These are phyloP conservation scores for Phylloscopus trochiloides DNA, from an alignment of 2,113 vertebrate genomes.

Conservation along the genomic window DNA sequence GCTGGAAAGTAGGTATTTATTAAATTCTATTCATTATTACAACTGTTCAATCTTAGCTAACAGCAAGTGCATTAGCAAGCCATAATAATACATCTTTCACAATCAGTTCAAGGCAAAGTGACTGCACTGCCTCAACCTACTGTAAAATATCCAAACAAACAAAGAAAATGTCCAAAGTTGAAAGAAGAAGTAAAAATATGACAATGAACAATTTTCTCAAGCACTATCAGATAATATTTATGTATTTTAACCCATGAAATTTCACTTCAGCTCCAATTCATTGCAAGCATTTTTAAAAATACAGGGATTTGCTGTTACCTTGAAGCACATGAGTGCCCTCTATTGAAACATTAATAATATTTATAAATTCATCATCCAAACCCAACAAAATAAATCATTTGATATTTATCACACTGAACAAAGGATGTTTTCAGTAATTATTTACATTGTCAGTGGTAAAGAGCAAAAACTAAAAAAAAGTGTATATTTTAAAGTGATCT, in stretches of 20 bases:
- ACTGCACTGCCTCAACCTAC: not conserved
- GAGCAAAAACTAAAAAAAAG: not conserved
- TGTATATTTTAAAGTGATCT: not conserved
- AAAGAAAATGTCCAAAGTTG: not conserved
- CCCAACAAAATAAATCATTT: not conserved
- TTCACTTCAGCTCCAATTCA: not conserved
- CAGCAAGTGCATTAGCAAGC: not conserved
- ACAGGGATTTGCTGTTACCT: not conserved
- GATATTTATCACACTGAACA: not conserved
- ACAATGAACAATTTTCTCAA: not conserved
- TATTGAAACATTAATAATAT: not conserved
- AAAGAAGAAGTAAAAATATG: not conserved
- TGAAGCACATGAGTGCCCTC: constrained; percentile 24
- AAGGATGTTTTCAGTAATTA: not conserved
- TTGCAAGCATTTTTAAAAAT: not conserved
- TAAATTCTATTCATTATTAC: not conserved
- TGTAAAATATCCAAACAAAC: not conserved
- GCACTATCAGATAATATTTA: not conserved
- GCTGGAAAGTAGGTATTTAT: constrained; percentile 73
- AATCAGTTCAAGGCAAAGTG: not conserved
- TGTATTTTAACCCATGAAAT: not conserved
- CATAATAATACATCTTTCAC: not conserved
- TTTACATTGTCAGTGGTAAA: not conserved
- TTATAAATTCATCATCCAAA: not conserved
- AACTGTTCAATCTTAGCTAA: not conserved